Percentiles rank a stretch among this genome's conserved stretches.
phyloP scores from a whole-genome alignment of 2,113 vertebrate genomes.

The Thalassoma bifasciatum region DNA sequence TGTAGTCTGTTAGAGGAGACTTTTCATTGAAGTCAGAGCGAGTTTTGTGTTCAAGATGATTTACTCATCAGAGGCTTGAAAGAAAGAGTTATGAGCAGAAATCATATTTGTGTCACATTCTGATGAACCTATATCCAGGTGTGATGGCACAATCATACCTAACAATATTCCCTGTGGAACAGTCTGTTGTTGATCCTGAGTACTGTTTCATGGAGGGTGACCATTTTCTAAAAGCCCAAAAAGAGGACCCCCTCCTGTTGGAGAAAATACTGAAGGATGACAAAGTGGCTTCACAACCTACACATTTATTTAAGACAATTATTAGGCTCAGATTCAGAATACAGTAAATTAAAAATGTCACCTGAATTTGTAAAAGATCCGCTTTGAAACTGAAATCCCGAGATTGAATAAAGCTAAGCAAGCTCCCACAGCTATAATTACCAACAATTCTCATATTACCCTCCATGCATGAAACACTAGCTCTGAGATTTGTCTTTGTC shows the following conservation, averaged over 20 bases:
- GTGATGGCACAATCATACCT: too few relatives aligned
- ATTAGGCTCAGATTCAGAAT: background rate
- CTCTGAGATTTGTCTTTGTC: background rate
- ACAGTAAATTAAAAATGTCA: background rate
- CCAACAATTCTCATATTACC: constrained; percentile 37
- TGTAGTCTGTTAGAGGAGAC: constrained; percentile 51
- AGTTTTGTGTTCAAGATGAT: constrained; percentile 13
- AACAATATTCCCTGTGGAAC: too few relatives aligned
- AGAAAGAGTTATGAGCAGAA: too few relatives aligned
- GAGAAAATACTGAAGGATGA: too few relatives aligned
- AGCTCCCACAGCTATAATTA: constrained; percentile 35
- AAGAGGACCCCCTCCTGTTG: too few relatives aligned
- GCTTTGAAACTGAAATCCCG: constrained; percentile 14
- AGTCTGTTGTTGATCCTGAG: background rate
- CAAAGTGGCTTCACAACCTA: constrained; percentile 1
- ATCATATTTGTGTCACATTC: too few relatives aligned
- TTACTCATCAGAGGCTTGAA: too few relatives aligned
- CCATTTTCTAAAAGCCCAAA: too few relatives aligned
- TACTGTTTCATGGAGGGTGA: background rate
- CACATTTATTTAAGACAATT: background rate
- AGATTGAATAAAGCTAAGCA: constrained; percentile 39
- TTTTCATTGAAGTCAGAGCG: constrained; percentile 49
- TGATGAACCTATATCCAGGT: too few relatives aligned
- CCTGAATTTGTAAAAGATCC: constrained; percentile 18
- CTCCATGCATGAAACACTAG: constrained; percentile 30